Percentiles rank a stretch among this genome's conserved stretches.
Evolutionary conservation across 2,888 invertebrate genomes (phyloP).

Genomic region (Polyommatus icarus): DNA sequence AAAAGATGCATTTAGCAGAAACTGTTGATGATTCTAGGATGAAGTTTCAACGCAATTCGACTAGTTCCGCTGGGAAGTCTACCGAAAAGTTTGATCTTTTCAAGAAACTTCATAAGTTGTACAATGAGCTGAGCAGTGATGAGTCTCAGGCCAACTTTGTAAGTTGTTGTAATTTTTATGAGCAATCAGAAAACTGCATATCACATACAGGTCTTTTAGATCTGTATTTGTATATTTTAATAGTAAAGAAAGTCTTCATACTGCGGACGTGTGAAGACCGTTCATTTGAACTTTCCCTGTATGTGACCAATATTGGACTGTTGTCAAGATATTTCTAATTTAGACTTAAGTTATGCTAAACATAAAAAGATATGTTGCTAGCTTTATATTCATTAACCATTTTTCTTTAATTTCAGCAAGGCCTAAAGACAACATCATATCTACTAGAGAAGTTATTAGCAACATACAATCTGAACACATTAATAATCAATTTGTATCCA

Average conservation of each 20-base stretch:
- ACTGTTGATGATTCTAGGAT: constrained; percentile 74
- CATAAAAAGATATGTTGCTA: too few relatives aligned
- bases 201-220: too few relatives aligned
- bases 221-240: too few relatives aligned
- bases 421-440: constrained; percentile 83
- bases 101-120: constrained; percentile 75
- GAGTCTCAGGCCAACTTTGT: constrained; percentile 73
- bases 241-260: too few relatives aligned
- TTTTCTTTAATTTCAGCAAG: constrained; percentile 69
- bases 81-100: constrained; percentile 75
- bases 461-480: constrained; percentile 91
- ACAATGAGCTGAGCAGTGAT: constrained; percentile 72
- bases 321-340: too few relatives aligned
- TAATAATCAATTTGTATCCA: constrained; percentile 94
- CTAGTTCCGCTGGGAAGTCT: constrained; percentile 60
- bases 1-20: constrained; percentile 75
- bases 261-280: too few relatives aligned
- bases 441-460: constrained; percentile 92
- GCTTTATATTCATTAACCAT: not conserved
- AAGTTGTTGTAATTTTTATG: constrained; percentile 48
- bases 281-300: too few relatives aligned
- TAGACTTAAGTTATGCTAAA: too few relatives aligned
- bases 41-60: constrained; percentile 71
- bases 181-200: too few relatives aligned
- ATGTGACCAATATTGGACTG: too few relatives aligned